These are phyloP conservation scores for Entomobrya proxima DNA, from an alignment of 2,888 invertebrate genomes.

Conservation along the genomic window DNA sequence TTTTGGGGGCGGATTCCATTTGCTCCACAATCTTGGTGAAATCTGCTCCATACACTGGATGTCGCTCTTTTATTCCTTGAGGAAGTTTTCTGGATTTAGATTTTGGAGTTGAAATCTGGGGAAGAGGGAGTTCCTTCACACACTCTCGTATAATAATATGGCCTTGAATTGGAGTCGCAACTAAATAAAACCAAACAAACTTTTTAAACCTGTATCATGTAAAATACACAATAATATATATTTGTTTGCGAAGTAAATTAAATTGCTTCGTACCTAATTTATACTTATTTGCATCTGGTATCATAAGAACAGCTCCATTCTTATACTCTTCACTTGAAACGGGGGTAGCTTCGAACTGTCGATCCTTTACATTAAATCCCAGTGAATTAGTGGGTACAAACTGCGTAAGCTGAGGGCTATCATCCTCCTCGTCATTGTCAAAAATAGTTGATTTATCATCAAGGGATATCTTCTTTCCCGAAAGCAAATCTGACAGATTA, in stretches of 20 bases:
- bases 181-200: constrained; percentile 17
- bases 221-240: background rate
- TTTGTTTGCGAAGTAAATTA: background rate
- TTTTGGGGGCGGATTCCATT: constrained; percentile 42
- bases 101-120: constrained; percentile 10
- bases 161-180: constrained; percentile 59
- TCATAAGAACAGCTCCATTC: constrained; percentile 45
- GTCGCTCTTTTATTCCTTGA: constrained; percentile 63
- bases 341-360: constrained; percentile 56
- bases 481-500: constrained; percentile 31
- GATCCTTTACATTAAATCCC: constrained; percentile 1
- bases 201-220: background rate
- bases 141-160: constrained; percentile 56
- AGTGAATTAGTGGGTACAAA: constrained; percentile 8
- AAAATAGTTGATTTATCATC: constrained; percentile 7
- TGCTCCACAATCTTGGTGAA: constrained; percentile 39
- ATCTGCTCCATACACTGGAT: constrained; percentile 67
- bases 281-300: constrained; percentile 58
- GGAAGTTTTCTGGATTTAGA: constrained; percentile 51
- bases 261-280: constrained; percentile 51
- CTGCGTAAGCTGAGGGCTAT: constrained; percentile 15
- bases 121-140: constrained; percentile 43
- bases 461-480: constrained; percentile 55
- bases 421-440: constrained; percentile 26
- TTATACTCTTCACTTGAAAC: constrained; percentile 23